These are phyloP conservation scores for Achatina immaculata DNA, from an alignment of 1,140 invertebrate genomes.

Conservation along the genomic window DNA sequence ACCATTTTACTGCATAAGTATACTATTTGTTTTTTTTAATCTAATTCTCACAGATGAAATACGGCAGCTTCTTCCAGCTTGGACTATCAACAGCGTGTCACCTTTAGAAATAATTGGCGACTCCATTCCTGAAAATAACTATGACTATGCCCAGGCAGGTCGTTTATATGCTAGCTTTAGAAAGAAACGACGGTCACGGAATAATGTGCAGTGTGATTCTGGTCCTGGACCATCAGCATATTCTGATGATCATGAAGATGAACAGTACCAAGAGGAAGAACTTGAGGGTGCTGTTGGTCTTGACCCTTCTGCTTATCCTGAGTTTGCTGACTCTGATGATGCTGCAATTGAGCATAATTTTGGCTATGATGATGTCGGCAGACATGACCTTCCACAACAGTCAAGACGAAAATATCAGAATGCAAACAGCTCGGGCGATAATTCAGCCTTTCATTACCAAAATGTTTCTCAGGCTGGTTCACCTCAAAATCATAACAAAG, in stretches of 20 bases:
- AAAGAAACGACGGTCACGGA: conserved; percentile 34
- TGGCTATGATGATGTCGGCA: background rate
- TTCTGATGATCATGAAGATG: background rate
- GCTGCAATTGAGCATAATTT: background rate
- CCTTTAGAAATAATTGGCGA: conserved; percentile 46
- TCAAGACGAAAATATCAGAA: background rate
- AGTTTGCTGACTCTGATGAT: background rate
- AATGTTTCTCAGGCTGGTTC: background rate
- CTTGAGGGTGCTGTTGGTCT: background rate
- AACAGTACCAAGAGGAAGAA: background rate
- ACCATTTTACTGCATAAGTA: too few relatives aligned
- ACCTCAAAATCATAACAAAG: background rate
- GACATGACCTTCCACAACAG: background rate
- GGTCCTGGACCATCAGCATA: background rate
- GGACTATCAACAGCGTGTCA: conserved; percentile 47
- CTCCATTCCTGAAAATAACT: conserved; percentile 35
- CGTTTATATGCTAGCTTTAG: conserved; percentile 51
- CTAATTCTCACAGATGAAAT: conserved; percentile 49
- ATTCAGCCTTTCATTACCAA: background rate
- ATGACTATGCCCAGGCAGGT: conserved; percentile 49
- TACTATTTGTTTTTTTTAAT: background rate
- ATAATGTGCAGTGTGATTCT: background rate
- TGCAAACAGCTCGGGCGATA: background rate
- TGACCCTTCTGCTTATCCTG: background rate
- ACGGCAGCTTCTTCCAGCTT: conserved; percentile 40